These are phyloP conservation scores for Pteronura brasiliensis DNA, from an alignment of 2,113 vertebrate species.

Conservation along the genomic window DNA sequence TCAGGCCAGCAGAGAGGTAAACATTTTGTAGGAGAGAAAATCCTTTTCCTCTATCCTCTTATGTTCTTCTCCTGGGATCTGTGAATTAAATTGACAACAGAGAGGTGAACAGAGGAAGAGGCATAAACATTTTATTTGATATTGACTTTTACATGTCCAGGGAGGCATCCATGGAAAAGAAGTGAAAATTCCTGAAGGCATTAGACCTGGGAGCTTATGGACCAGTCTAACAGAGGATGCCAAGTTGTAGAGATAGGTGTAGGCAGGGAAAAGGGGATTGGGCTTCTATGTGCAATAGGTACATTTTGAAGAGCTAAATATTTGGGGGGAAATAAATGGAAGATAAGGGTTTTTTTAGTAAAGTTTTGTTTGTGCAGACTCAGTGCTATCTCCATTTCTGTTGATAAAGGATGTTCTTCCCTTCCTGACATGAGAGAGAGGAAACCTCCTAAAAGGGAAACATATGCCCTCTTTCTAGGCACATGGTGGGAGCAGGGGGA, in stretches of 20 bases:
- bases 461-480: neutral
- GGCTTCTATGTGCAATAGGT: neutral
- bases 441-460: neutral
- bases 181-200: neutral
- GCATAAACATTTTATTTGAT: neutral
- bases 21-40: neutral
- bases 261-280: neutral
- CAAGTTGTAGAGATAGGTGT: neutral
- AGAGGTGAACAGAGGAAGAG: neutral
- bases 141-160: neutral
- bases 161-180: neutral
- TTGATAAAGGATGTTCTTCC: neutral
- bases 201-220: neutral
- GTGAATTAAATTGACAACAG: neutral
- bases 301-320: neutral
- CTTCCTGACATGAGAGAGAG: neutral
- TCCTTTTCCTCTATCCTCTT: neutral
- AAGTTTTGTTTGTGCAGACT: neutral
- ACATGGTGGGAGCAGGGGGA: too few relatives aligned
- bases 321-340: neutral
- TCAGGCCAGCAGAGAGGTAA: neutral
- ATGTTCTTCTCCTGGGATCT: neutral
- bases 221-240: neutral
- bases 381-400: neutral
- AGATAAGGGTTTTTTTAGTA: neutral